Base-by-base conservation (phyloP, 2,113 vertebrate genomes). In the Campylomormyrus numenius region DNA sequence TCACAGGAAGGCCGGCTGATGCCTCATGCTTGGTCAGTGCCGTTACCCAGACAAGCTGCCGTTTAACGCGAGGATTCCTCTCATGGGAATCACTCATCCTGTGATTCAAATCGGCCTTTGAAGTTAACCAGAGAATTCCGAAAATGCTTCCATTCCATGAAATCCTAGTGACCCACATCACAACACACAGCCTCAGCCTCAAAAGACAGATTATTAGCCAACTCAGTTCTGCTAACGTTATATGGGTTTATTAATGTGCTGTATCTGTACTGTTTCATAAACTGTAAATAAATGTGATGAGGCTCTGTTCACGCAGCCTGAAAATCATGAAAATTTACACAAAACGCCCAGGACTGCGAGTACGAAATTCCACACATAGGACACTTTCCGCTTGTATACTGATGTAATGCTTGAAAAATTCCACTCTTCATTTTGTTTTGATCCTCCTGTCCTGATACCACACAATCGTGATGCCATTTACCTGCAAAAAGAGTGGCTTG, bases 401-500 rank as follows among this genome's bases (percentile, higher is more conserved):
- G 2, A 42, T 45, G 42, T 24, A 84, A 84, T 39, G 46, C 42
- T 46, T 84, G 80, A 24, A 45, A 53, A 21, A 46, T 46, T 84
- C 42, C 80, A 24, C 39, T 24, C 42, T 84, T 42, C 80, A 11
- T 84, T 84, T 84, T 7, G 27, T 46, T 48, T 85, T 45, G 46
- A 42, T 49, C n/a, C 49, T n/a, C 6, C 42, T 56, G 35, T 42
- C 1, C n/a, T 58, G 11, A 58, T 10, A 10, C 50, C 50, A 56
- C 19, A 42, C 31, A 21, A 39, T 4, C 10, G 35, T 48, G 21
- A 48, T 80, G 15, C 17, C 19, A 31, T 46, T 91, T 89, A 96
- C 96, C 95, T 96, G 95, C 85, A 99, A 95, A 19, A 99, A 94
- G 91, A 97, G 95, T 85, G 98, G 98, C 93, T 99, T 99, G 74